A percentile compares a stretch with the other conserved stretches of the same genome.
Evolutionary conservation across 2,888 invertebrate species (phyloP).

Genomic region (Limnephilus lunatus): DNA sequence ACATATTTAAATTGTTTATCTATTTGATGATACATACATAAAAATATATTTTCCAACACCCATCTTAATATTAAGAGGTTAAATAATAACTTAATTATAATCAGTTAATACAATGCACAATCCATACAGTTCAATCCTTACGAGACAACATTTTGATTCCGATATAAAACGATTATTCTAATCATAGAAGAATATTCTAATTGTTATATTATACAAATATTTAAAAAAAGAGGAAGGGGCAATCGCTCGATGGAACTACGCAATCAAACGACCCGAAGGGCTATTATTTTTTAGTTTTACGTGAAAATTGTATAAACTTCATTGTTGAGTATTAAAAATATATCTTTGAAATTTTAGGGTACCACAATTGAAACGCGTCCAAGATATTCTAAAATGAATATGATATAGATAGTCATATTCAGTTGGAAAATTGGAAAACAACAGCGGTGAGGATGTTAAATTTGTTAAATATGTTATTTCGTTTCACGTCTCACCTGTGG

Average conservation of each 20-base stretch:
- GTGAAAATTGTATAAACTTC: not conserved
- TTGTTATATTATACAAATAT: not conserved
- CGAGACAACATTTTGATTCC: not conserved
- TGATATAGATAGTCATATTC: conserved; percentile 19
- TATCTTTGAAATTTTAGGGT: not conserved
- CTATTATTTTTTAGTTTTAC: not conserved
- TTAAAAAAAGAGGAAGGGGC: not conserved
- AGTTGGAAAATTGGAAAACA: conserved; percentile 30
- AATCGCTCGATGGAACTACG: not conserved
- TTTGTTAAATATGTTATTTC: not conserved
- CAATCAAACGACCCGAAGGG: not conserved
- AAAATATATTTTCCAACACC: conserved; percentile 61
- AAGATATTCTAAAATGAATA: conserved; percentile 33
- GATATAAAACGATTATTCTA: conserved; percentile 8
- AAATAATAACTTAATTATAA: conserved; percentile 32
- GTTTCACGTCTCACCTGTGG: not conserved
- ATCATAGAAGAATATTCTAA: not conserved
- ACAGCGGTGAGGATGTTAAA: not conserved
- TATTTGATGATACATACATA: conserved; percentile 61
- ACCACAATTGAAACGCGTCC: conserved; percentile 49
- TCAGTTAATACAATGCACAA: conserved; percentile 47
- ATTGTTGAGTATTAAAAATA: not conserved
- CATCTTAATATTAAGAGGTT: conserved; percentile 50
- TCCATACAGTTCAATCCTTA: conserved; percentile 6
- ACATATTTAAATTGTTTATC: conserved; percentile 42